A percentile compares a stretch with the other conserved stretches of the same genome.
Evolutionary conservation across 1,140 invertebrate species (phyloP).

Genomic region (Drosophila lini): DNA sequence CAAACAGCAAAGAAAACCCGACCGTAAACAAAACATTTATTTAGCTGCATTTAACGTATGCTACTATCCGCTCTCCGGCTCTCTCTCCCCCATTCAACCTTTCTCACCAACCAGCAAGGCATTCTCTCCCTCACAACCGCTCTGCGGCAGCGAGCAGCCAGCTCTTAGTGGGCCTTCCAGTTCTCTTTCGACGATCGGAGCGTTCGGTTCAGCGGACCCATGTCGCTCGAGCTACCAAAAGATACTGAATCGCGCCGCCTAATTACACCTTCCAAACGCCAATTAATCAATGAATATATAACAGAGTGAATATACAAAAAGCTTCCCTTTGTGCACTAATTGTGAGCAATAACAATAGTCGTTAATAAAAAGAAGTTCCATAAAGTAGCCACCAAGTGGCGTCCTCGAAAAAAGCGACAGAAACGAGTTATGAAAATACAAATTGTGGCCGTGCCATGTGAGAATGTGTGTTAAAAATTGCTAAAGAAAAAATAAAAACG

Average conservation of each 20-base stretch:
- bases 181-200: constrained; percentile 62
- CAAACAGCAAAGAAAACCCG: constrained; percentile 30
- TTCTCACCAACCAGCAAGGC: constrained; percentile 1
- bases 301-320: constrained; percentile 17
- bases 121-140: constrained; percentile 21
- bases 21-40: constrained; percentile 46
- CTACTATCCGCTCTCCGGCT: constrained; percentile 25
- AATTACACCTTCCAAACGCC: constrained; percentile 75
- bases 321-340: constrained; percentile 24
- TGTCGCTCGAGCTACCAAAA: constrained; percentile 8
- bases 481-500: constrained; percentile 70
- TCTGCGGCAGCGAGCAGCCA: constrained; percentile 1
- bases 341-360: constrained; percentile 48
- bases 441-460: constrained; percentile 69
- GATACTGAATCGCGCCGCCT: constrained; percentile 27
- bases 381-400: constrained; percentile 64
- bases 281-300: constrained; percentile 70
- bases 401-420: constrained; percentile 52
- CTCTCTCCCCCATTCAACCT: constrained; percentile 8
- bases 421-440: constrained; percentile 82
- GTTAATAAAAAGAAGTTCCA: constrained; percentile 65
- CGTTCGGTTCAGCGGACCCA: constrained; percentile 51
- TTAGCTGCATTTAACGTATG: constrained; percentile 60
- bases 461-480: constrained; percentile 72
- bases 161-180: constrained; percentile 16